These are phyloP conservation scores for Zoanthus sociatus DNA, from an alignment of 92 coral and sea anemone genomes.

Conservation along the genomic window DNA sequence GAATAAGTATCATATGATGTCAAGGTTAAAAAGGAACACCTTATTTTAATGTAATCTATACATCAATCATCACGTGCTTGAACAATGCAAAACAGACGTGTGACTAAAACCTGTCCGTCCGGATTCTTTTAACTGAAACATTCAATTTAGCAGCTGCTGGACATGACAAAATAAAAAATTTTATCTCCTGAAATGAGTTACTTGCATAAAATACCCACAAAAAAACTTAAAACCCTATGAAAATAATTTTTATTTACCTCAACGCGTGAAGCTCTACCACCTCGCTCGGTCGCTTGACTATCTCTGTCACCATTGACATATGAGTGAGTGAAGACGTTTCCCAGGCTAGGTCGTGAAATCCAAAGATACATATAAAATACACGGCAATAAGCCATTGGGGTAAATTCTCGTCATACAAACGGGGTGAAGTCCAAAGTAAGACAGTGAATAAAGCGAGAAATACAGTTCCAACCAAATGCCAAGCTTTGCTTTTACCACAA, in stretches of 20 bases:
- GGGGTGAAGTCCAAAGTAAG: slow-evolving; percentile 78
- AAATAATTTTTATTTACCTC: slow-evolving; percentile 49
- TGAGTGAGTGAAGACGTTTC: slow-evolving; percentile 70
- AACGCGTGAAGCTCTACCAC: slow-evolving; percentile 83
- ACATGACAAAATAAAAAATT: background rate
- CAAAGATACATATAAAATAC: slow-evolving; percentile 59
- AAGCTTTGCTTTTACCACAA: slow-evolving; percentile 76
- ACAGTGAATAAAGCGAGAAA: slow-evolving; percentile 68
- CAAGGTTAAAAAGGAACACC: background rate
- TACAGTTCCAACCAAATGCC: slow-evolving; percentile 78
- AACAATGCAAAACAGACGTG: background rate
- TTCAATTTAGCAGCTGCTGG: background rate
- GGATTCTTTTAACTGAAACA: background rate
- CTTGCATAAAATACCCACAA: background rate
- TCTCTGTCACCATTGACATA: slow-evolving; percentile 81
- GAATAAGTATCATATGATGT: no score
- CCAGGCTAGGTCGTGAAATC: slow-evolving; percentile 66
- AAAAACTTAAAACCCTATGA: background rate
- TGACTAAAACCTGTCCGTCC: slow-evolving; percentile 22
- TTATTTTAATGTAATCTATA: no score
- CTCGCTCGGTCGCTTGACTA: slow-evolving; percentile 81
- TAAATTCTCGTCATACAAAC: slow-evolving; percentile 56
- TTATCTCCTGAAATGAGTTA: background rate
- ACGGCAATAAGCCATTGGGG: slow-evolving; percentile 62
- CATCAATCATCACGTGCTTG: background rate